A percentile compares a stretch with the other conserved stretches of the same genome.
Conservation (phyloP, 2,797 vertebrate species). For the Poeciliopsis infans region DNA sequence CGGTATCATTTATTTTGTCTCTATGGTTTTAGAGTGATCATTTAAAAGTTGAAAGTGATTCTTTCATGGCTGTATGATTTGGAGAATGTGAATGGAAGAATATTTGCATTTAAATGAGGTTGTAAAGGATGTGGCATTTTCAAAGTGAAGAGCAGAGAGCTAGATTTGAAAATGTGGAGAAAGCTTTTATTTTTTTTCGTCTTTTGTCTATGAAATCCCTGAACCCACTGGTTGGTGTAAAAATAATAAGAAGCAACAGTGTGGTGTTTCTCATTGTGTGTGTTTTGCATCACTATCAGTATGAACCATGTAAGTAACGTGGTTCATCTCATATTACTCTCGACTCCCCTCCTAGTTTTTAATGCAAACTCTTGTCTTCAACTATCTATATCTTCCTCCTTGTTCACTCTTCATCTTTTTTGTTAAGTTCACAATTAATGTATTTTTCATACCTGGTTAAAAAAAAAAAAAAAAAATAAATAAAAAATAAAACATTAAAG, state of each 20-base stretch:
- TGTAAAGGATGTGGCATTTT: background rate
- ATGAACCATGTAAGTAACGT: background rate
- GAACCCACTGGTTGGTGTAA: background rate
- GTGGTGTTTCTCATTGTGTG: background rate
- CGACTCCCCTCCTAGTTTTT: too few relatives aligned
- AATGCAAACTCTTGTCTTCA: background rate
- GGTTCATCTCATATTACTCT: background rate
- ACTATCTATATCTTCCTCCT: background rate
- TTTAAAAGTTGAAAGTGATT: background rate
- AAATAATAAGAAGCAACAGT: too few relatives aligned
- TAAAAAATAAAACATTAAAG: background rate
- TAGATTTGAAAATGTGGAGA: background rate
- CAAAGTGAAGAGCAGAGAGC: background rate
- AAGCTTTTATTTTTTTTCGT: background rate
- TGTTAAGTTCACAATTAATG: background rate
- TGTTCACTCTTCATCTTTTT: background rate
- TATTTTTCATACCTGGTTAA: too few relatives aligned
- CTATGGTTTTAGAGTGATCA: background rate
- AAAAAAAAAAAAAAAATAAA: background rate
- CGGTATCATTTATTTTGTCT: background rate
- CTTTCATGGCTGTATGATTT: background rate
- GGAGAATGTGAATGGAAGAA: background rate
- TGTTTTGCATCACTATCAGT: background rate
- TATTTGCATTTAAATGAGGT: background rate
- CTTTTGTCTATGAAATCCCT: background rate